A percentile compares a stretch with the other conserved stretches of the same genome.
These are phyloP conservation scores for Tholera decimalis DNA, from an alignment of 2,888 invertebrate genomes.

Conservation along the genomic window DNA sequence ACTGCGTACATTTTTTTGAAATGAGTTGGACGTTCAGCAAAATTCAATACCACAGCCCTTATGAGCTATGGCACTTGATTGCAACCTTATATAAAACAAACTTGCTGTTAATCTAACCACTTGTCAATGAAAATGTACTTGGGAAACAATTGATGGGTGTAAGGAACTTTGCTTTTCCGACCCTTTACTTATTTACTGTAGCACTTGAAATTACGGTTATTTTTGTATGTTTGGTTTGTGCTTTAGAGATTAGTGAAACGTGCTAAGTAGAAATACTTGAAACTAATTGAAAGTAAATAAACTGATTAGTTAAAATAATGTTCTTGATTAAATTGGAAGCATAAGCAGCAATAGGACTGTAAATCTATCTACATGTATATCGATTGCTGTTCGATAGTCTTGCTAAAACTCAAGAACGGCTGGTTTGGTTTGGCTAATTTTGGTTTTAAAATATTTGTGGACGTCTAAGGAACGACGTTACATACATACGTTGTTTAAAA, in stretches of 20 bases:
- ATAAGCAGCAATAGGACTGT: too few relatives aligned
- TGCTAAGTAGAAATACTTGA: background rate
- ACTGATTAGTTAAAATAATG: background rate
- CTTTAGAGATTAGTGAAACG: slow-evolving; percentile 6
- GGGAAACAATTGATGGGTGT: slow-evolving; percentile 48
- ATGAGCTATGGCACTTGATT: slow-evolving; percentile 12
- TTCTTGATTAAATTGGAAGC: too few relatives aligned
- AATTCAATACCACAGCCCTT: slow-evolving; percentile 21
- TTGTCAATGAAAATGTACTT: slow-evolving; percentile 33
- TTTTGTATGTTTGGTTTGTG: slow-evolving; percentile 24
- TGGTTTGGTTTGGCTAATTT: too few relatives aligned
- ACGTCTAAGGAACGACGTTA: too few relatives aligned
- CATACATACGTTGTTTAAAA: too few relatives aligned
- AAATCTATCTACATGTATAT: too few relatives aligned
- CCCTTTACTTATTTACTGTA: slow-evolving; percentile 24
- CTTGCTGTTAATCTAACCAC: slow-evolving; percentile 5
- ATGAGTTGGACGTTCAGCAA: slow-evolving; percentile 24
- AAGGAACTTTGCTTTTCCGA: slow-evolving; percentile 62
- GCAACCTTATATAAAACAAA: slow-evolving; percentile 53
- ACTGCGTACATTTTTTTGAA: slow-evolving; percentile 48
- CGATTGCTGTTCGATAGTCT: too few relatives aligned
- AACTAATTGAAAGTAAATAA: background rate
- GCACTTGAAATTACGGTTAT: slow-evolving; percentile 11
- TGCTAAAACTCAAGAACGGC: too few relatives aligned
- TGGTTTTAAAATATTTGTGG: too few relatives aligned